A percentile compares a stretch with the other conserved stretches of the same genome.
Evolutionary conservation across 2,113 vertebrate species (phyloP).

Genomic region (Capricornis sumatraensis): DNA sequence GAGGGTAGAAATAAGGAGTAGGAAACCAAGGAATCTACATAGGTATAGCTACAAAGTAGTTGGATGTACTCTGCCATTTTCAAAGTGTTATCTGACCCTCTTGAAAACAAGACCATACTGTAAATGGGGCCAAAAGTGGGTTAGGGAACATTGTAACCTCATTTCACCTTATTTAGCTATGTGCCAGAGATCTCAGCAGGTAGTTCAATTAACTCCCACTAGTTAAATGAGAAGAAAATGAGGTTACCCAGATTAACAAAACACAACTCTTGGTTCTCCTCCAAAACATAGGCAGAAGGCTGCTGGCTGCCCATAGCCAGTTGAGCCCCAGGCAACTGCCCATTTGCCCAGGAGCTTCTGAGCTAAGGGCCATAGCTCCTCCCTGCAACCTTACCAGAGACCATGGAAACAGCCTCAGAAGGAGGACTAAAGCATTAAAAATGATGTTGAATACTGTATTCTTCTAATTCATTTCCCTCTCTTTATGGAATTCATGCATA

Average conservation of each 20-base stretch:
- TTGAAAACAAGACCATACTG: conserved; percentile 21
- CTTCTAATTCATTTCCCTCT: not conserved
- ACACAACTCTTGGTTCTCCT: conserved; percentile 11
- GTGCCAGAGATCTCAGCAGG: conserved; percentile 74
- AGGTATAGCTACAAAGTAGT: not conserved
- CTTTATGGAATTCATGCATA: not conserved
- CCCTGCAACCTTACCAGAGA: not conserved
- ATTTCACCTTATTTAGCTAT: conserved; percentile 74
- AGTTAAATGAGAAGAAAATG: conserved; percentile 74
- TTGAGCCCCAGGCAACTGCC: not conserved
- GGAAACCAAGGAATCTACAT: not conserved
- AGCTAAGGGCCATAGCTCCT: not conserved
- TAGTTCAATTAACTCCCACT: conserved; percentile 74
- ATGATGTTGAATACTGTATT: not conserved
- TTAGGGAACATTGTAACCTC: conserved; percentile 72
- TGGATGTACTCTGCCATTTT: not conserved
- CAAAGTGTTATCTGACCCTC: conserved; percentile 36
- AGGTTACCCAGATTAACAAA: conserved; percentile 75
- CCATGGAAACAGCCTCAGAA: not conserved
- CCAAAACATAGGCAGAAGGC: not conserved
- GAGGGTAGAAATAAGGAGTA: not conserved
- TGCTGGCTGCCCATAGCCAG: not conserved
- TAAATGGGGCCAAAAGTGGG: conserved; percentile 73
- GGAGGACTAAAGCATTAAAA: not conserved
- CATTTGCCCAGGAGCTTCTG: not conserved